phyloP scores from a whole-genome alignment of 37 sponge, comb jelly and placozoan species.

The Oopsacas minuta region DNA sequence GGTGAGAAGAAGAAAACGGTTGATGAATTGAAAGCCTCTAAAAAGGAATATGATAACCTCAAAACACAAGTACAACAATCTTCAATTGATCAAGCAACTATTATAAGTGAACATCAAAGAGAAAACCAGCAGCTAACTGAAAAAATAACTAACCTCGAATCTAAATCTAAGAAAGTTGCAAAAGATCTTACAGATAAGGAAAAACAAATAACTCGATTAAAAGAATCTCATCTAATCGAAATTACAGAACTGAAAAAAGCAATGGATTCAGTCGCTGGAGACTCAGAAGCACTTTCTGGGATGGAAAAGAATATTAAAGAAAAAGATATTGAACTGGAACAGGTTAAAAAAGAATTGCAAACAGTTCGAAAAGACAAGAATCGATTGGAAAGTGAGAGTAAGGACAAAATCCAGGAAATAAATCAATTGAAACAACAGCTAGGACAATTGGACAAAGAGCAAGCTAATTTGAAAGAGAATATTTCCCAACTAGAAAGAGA shows the following conservation, averaged over 20 bases:
- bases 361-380: not conserved
- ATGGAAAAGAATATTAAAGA: not conserved
- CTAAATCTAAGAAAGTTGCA: not conserved
- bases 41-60: not conserved
- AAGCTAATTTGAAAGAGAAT: not conserved
- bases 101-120: not conserved
- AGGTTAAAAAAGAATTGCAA: not conserved
- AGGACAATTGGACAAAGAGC: not conserved
- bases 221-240: not conserved
- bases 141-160: not conserved
- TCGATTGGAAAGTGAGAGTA: not conserved
- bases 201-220: not conserved
- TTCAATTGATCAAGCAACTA: not conserved
- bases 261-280: not conserved
- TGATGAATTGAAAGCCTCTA: not conserved
- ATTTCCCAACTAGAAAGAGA: not conserved
- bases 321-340: not conserved
- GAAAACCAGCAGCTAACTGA: not conserved
- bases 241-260: not conserved
- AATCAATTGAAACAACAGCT: not conserved
- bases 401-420: not conserved
- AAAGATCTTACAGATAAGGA: not conserved
- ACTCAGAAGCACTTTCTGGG: not conserved
- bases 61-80: not conserved
- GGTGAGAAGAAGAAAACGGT: not conserved